These are phyloP conservation scores for Philhelius pedissequus DNA, from an alignment of 2,888 invertebrate species.

Conservation along the genomic window DNA sequence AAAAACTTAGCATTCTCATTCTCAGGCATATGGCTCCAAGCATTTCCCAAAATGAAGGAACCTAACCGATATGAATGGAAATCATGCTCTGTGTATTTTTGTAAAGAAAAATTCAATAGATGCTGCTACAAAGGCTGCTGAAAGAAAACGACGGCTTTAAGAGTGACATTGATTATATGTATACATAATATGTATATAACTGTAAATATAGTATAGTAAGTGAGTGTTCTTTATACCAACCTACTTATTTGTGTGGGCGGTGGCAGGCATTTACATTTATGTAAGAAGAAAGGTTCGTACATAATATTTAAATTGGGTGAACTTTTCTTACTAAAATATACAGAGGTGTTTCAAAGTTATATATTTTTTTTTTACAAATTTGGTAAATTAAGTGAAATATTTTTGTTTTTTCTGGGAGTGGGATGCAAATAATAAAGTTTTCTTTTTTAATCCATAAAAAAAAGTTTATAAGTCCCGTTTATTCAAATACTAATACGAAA, in stretches of 20 bases:
- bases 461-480: too few species aligned
- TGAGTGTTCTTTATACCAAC: constrained; percentile 13
- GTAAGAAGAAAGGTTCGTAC: constrained; percentile 4
- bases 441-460: too few species aligned
- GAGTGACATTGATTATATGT: constrained; percentile 37
- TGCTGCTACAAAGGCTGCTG: constrained; percentile 46
- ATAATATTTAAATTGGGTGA: constrained; percentile 25
- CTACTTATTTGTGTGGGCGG: constrained; percentile 15
- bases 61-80: constrained; percentile 43
- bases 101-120: constrained; percentile 53
- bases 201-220: neutral
- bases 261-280: constrained; percentile 8
- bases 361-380: neutral
- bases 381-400: neutral
- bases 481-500: too few species aligned
- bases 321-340: neutral
- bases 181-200: neutral
- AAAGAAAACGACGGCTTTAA: constrained; percentile 20
- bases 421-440: too few species aligned
- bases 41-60: constrained; percentile 9
- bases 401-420: too few species aligned
- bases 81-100: constrained; percentile 48
- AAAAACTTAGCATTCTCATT: constrained; percentile 20
- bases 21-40: constrained; percentile 11
- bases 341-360: neutral